These are phyloP conservation scores for Trogon melanurus DNA, from an alignment of 2,113 vertebrate genomes.

Conservation along the genomic window DNA sequence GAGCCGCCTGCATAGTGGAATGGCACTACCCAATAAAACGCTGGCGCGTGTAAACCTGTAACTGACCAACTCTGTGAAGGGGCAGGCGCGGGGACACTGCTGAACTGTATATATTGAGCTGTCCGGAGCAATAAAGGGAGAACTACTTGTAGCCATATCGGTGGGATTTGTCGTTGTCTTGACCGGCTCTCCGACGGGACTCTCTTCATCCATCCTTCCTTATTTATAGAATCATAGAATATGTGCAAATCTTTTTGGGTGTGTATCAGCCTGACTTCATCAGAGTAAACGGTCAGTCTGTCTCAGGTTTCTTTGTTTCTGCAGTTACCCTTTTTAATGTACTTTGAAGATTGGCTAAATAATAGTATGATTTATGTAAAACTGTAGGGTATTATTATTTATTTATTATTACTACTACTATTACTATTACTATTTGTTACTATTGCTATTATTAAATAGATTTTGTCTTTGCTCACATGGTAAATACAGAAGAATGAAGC, in stretches of 20 bases:
- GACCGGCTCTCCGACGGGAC: too few relatives aligned
- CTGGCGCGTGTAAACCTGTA: too few relatives aligned
- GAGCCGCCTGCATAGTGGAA: too few relatives aligned
- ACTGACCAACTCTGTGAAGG: too few relatives aligned
- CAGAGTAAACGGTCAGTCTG: neutral
- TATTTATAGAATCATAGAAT: neutral
- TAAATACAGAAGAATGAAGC: neutral
- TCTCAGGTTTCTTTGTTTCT: neutral
- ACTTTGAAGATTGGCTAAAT: neutral
- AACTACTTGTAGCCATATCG: too few relatives aligned
- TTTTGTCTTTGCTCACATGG: neutral
- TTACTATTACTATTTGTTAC: neutral
- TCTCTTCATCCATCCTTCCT: neutral
- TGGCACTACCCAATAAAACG: too few relatives aligned
- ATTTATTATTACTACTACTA: neutral
- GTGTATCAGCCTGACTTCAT: neutral
- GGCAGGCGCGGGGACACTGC: too few relatives aligned
- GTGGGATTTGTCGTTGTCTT: too few relatives aligned
- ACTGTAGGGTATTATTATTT: neutral
- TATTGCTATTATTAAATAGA: neutral
- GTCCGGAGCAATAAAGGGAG: too few relatives aligned
- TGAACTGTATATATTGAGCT: too few relatives aligned
- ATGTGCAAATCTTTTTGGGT: neutral
- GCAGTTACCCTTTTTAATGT: neutral
- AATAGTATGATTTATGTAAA: neutral